Evolutionary conservation across 2,113 vertebrate genomes (phyloP).

Genomic region (Leptobrachium ailaonicum): DNA sequence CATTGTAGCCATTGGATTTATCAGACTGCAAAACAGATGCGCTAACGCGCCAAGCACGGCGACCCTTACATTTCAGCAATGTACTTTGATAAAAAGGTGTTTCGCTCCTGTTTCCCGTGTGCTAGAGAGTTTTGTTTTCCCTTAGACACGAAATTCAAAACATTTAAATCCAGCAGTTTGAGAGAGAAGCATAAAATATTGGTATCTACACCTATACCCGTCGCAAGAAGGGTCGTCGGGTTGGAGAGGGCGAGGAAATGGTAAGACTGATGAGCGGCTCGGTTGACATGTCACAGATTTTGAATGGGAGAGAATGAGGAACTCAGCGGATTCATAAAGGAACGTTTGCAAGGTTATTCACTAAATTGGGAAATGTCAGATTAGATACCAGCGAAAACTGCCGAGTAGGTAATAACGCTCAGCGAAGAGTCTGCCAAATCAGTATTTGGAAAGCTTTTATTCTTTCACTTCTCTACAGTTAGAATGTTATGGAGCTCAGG

Average conservation of each 20-base stretch:
- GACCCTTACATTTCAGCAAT: slow-evolving; percentile 35
- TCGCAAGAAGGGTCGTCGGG: slow-evolving; percentile 26
- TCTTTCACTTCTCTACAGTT: too few species aligned
- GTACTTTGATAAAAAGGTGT: neutral
- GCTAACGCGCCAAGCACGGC: slow-evolving; percentile 49
- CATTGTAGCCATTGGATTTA: neutral
- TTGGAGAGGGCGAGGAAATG: neutral
- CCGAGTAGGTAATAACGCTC: too few species aligned
- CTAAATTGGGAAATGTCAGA: too few species aligned
- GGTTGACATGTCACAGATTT: slow-evolving; percentile 38
- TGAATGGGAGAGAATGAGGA: slow-evolving; percentile 31
- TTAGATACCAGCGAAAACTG: too few species aligned
- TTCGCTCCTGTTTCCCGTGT: neutral
- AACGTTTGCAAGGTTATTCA: neutral
- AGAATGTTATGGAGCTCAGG: too few species aligned
- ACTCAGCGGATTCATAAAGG: slow-evolving; percentile 23
- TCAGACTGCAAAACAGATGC: slow-evolving; percentile 53
- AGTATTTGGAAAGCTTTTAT: too few species aligned
- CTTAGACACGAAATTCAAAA: neutral
- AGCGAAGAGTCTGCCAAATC: too few species aligned
- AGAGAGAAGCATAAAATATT: slow-evolving; percentile 46
- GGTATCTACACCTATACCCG: slow-evolving; percentile 13
- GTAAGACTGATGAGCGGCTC: slow-evolving; percentile 35
- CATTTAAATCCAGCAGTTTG: neutral
- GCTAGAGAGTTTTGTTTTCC: slow-evolving; percentile 23